Evolutionary conservation across 2,888 invertebrate species (phyloP).

Genomic region (Archaeoteleia sp.): DNA sequence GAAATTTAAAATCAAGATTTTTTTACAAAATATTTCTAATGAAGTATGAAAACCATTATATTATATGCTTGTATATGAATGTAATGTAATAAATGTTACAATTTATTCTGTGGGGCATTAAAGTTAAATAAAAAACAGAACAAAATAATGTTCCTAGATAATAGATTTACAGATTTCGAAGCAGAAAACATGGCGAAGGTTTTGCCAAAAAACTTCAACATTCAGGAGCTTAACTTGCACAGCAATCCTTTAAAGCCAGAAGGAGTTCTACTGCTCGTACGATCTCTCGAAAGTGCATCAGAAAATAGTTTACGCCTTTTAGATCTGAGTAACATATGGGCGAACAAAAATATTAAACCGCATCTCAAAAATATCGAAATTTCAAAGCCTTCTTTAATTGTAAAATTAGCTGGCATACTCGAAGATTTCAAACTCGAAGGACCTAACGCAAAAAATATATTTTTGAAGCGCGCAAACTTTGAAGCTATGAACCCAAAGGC

Average conservation of each 20-base stretch:
- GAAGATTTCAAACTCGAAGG: too few species aligned
- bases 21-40: too few species aligned
- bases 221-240: slow-evolving; percentile 75
- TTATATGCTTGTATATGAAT: too few species aligned
- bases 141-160: slow-evolving; percentile 57
- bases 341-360: slow-evolving; percentile 72
- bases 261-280: slow-evolving; percentile 66
- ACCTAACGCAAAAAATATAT: too few species aligned
- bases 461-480: too few species aligned
- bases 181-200: slow-evolving; percentile 71
- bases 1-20: too few species aligned
- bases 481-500: too few species aligned
- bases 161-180: slow-evolving; percentile 65
- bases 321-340: slow-evolving; percentile 76
- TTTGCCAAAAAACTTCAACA: slow-evolving; percentile 73
- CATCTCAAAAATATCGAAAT: slow-evolving; percentile 47
- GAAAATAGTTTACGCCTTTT: slow-evolving; percentile 70
- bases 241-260: slow-evolving; percentile 76
- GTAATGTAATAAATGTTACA: too few species aligned
- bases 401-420: slow-evolving; percentile 75
- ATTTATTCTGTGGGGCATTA: too few species aligned
- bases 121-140: too few species aligned
- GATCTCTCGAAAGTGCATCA: slow-evolving; percentile 58
- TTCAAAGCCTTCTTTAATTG: slow-evolving; percentile 60
- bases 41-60: too few species aligned